These are phyloP conservation scores for Indicator maculatus DNA, from an alignment of 2,113 vertebrate species.

Conservation along the genomic window DNA sequence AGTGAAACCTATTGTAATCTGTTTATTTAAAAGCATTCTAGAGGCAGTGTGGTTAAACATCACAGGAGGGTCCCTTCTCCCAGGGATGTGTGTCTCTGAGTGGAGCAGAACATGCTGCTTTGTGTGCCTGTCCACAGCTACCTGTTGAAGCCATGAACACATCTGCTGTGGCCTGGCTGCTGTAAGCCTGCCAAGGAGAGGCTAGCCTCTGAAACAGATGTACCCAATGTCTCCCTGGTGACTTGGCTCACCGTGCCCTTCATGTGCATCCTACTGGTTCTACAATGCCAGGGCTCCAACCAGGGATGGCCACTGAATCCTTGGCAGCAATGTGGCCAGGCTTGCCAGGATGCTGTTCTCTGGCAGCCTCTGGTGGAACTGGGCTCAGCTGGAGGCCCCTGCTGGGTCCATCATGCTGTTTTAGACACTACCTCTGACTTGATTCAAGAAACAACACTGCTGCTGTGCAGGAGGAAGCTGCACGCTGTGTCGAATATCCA, in stretches of 20 bases:
- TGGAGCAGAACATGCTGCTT: not conserved
- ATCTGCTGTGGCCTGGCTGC: not conserved
- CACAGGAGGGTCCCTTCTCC: not conserved
- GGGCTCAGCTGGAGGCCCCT: constrained; percentile 19
- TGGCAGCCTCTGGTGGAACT: not conserved
- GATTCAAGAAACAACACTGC: not conserved
- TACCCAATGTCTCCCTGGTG: not conserved
- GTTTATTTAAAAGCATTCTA: constrained; percentile 3
- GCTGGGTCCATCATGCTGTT: not conserved
- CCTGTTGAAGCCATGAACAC: not conserved
- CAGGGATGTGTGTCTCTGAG: not conserved
- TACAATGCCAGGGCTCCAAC: not conserved
- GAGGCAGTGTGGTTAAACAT: not conserved
- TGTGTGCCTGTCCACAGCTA: not conserved
- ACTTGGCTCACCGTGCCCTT: not conserved
- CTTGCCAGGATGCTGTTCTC: rapidly evolving
- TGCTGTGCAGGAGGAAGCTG: not conserved
- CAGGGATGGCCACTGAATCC: not conserved
- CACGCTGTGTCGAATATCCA: not conserved
- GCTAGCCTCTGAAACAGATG: constrained; percentile 5
- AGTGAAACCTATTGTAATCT: not conserved
- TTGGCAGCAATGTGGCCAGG: not conserved
- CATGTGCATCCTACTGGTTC: not conserved
- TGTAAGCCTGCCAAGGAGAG: not conserved
- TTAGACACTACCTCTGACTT: constrained; percentile 28